Evolutionary conservation across 2,113 vertebrate genomes (phyloP), one percentile per base, ranked within the genome.

Genomic region (Rhinichthys klamathensis): DNA sequence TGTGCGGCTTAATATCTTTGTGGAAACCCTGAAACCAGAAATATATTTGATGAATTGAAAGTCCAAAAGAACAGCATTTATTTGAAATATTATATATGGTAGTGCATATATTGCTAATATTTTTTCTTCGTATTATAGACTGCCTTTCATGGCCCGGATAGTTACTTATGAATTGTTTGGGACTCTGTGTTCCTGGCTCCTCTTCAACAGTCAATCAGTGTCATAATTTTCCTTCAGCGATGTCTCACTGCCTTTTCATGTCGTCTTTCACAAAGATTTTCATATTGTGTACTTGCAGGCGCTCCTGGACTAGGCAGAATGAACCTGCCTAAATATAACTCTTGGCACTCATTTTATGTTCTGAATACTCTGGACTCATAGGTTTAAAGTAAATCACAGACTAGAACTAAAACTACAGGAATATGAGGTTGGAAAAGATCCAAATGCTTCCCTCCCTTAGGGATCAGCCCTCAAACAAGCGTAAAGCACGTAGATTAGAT

Each of bases 401-500:
- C 21, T 65, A 56, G 30, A 72, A 54, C 15, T 80, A 60, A 32
- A 73, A 58, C 32, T 67, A 44, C 9, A 58, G 69, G 78, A 60
- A 82, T 81, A 65, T 18, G 10, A 27, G 27, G 10, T 74, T 86
- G 30, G 69, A 86, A 61, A 23, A 75, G 4, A 35, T 10, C 67
- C 81, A 72, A 58, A 75, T 1, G 2, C 44, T 23, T 70, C 6
- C 16, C 4, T 72, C 61, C 44, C 32, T 38, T 4, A 38, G 74
- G 61, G 30, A 79, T 54, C 75, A 85, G 38, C 25, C 69, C 67
- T 81, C 41, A 74, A 80, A 75, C 67, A 82, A 75, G 69, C 56
- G 15, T 84, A 65, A 70, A 72, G 65, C 67, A 65, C 30, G 80
- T 41, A 83, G 86, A 88, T 78, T 63, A 87, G 67, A 87, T 63